phyloP scores from a whole-genome alignment of 2,888 invertebrate genomes.

The Volucella bombylans region DNA sequence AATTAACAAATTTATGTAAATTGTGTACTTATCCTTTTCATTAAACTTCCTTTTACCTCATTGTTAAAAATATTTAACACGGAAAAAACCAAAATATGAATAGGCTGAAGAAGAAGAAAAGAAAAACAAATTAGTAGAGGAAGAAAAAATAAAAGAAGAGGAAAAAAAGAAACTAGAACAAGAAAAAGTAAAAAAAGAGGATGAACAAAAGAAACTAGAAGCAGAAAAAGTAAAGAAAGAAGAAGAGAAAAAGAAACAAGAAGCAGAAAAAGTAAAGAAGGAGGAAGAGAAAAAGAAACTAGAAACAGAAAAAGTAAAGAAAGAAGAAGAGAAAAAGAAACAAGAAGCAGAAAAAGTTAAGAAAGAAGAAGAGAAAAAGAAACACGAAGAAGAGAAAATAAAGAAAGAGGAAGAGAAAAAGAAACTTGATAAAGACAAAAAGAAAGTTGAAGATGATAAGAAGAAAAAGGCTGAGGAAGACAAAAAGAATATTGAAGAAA shows the following conservation, averaged over 20 bases:
- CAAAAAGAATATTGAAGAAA: slow-evolving; percentile 77
- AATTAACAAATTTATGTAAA: slow-evolving; percentile 1
- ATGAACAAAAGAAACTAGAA: slow-evolving; percentile 83
- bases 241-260: slow-evolving; percentile 56
- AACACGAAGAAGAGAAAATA: slow-evolving; percentile 82
- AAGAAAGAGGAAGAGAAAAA: slow-evolving; percentile 71
- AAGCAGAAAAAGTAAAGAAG: slow-evolving; percentile 29
- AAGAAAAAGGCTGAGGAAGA: slow-evolving; percentile 56
- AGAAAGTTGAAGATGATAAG: slow-evolving; percentile 48
- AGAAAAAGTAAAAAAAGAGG: slow-evolving; percentile 80
- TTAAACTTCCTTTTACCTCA: slow-evolving; percentile 1
- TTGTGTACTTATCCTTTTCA: slow-evolving; percentile 3
- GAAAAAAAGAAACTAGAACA: slow-evolving; percentile 83
- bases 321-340: slow-evolving; percentile 83
- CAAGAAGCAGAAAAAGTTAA: slow-evolving; percentile 81
- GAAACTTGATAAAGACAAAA: slow-evolving; percentile 35
- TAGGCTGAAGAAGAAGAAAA: slow-evolving; percentile 75
- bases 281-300: slow-evolving; percentile 83
- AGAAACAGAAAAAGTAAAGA: slow-evolving; percentile 81
- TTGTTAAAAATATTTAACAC: no score
- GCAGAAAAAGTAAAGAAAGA: slow-evolving; percentile 80
- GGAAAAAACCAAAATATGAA: no score
- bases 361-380: slow-evolving; percentile 83
- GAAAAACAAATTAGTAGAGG: slow-evolving; percentile 76
- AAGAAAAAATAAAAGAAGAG: slow-evolving; percentile 76